Percentiles rank a stretch among this genome's conserved stretches.
Conservation (phyloP, 2,113 vertebrate species). For the Clinocottus analis region DNA sequence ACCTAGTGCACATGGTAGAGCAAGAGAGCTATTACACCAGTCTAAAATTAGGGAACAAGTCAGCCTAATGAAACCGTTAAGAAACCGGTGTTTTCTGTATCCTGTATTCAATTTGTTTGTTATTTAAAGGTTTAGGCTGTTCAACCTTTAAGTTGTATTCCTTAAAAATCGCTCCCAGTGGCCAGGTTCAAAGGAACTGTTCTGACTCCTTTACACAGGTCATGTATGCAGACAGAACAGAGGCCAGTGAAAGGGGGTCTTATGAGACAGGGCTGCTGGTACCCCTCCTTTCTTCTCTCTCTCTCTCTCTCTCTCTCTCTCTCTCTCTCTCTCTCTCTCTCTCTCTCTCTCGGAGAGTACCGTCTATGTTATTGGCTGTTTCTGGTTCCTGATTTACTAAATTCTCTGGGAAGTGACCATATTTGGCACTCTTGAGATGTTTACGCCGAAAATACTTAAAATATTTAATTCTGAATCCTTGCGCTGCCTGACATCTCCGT, state of each 20-base stretch:
- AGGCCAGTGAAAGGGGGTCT: conserved; percentile 68
- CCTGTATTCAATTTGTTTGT: conserved; percentile 6
- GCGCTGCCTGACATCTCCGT: conserved; percentile 34
- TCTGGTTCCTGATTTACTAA: conserved; percentile 58
- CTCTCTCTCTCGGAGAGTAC: conserved; percentile 34
- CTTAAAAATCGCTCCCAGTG: conserved; percentile 38
- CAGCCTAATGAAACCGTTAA: neutral
- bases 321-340: conserved; percentile 25
- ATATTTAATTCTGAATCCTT: conserved; percentile 64
- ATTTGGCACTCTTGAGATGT: conserved; percentile 70
- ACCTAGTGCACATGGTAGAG: neutral
- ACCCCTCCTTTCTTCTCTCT: conserved; percentile 35
- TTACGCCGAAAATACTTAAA: conserved; percentile 66
- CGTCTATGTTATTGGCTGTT: conserved; percentile 64
- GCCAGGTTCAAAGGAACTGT: conserved; percentile 64
- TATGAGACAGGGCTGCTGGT: conserved; percentile 57
- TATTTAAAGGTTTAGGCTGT: neutral
- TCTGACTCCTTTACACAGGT: conserved; percentile 65
- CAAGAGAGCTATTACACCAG: neutral
- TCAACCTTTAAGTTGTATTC: conserved; percentile 9
- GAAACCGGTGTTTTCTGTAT: neutral
- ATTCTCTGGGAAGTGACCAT: conserved; percentile 75
- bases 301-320: conserved; percentile 7
- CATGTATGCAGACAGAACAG: conserved; percentile 69
- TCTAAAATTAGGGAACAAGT: neutral